These are phyloP conservation scores for Chironomus tentans DNA, from an alignment of 2,888 invertebrate genomes.

Conservation along the genomic window DNA sequence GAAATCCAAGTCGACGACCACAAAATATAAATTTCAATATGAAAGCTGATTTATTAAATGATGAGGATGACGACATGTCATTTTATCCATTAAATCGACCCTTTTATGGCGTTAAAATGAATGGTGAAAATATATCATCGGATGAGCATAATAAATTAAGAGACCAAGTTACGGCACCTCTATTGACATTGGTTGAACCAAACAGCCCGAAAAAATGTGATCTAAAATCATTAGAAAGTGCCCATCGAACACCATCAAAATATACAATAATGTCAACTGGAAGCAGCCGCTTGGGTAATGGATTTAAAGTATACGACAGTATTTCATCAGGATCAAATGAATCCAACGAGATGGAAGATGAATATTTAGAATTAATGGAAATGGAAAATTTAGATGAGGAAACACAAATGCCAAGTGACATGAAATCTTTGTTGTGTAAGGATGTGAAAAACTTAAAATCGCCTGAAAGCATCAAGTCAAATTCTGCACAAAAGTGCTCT, in stretches of 20 bases:
- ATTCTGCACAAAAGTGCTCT: slow-evolving; percentile 45
- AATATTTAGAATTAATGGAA: slow-evolving; percentile 54
- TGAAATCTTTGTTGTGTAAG: slow-evolving; percentile 50
- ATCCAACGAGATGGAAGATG: slow-evolving; percentile 56
- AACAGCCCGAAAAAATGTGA: slow-evolving; percentile 27
- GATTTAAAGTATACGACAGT: slow-evolving; percentile 42
- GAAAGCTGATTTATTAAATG: slow-evolving; percentile 18
- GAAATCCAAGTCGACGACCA: slow-evolving; percentile 28
- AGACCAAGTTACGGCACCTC: slow-evolving; percentile 34
- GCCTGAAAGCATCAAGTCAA: slow-evolving; percentile 39
- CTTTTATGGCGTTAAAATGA: slow-evolving; percentile 38
- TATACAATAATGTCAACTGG: neutral
- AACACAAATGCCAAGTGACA: slow-evolving; percentile 46
- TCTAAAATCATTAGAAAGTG: neutral
- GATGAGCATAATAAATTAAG: slow-evolving; percentile 39
- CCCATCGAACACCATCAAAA: slow-evolving; percentile 7
- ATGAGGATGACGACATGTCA: slow-evolving; percentile 36
- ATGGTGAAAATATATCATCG: slow-evolving; percentile 48
- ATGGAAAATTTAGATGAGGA: slow-evolving; percentile 47
- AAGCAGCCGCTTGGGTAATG: slow-evolving; percentile 11
- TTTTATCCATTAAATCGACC: slow-evolving; percentile 37
- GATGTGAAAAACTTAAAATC: slow-evolving; percentile 39
- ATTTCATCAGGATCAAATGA: slow-evolving; percentile 49
- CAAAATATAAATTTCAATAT: slow-evolving; percentile 19
- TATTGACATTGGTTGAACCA: slow-evolving; percentile 41